Conservation (phyloP, 2,113 vertebrate genomes). For the Indicator indicator region DNA sequence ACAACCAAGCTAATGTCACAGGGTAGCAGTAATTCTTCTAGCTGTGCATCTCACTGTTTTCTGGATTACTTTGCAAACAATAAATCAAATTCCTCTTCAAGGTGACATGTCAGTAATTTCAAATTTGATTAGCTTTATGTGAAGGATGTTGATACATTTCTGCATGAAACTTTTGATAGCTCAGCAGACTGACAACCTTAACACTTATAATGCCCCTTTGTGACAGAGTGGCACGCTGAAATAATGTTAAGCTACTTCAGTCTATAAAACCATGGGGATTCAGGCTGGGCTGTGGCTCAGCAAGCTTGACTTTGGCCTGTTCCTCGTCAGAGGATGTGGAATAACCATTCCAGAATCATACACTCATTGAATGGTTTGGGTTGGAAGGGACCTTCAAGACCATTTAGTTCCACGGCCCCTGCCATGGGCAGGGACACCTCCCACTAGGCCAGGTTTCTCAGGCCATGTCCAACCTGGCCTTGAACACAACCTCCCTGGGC, state of each 20-base stretch:
- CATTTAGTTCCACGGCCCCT: no score
- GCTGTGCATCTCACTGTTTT: not conserved
- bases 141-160: conserved; percentile 64
- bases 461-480: no score
- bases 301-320: conserved; percentile 9
- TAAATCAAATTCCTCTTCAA: conserved; percentile 52
- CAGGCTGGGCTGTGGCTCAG: not conserved
- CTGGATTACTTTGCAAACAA: conserved; percentile 54
- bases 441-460: no score
- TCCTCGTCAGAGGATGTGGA: not conserved
- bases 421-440: no score
- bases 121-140: conserved; percentile 74
- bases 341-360: not conserved
- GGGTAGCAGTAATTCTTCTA: not conserved
- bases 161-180: conserved; percentile 50
- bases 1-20: not conserved
- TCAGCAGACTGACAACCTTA: conserved; percentile 62
- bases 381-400: no score
- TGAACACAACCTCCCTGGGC: no score
- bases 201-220: conserved; percentile 64
- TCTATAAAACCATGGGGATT: not conserved
- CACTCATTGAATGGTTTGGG: no score
- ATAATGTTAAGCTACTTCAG: conserved; percentile 17
- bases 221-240: not conserved
- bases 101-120: conserved; percentile 64